phyloP scores from a whole-genome alignment of 2,113 vertebrate genomes.

The Cephalopholis sonnerati region DNA sequence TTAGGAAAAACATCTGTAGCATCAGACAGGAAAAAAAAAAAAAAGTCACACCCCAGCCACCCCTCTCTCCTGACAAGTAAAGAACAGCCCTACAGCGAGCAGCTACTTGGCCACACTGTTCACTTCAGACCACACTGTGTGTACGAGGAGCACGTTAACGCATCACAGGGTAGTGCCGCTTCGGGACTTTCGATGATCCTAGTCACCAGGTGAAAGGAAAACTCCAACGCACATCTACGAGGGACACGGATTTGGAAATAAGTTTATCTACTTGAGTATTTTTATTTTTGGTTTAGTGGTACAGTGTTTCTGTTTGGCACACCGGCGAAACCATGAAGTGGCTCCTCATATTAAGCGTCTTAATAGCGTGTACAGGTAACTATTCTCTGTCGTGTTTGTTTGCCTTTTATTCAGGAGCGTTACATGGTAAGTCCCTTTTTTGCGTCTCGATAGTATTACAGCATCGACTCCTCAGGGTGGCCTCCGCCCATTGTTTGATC shows the following conservation, averaged over 20 bases:
- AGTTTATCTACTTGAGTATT: fast-evolving
- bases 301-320: no score
- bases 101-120: not conserved
- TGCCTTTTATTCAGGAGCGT: fast-evolving
- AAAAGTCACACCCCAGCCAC: no score
- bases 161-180: not conserved
- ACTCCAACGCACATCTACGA: not conserved
- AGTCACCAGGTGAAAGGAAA: not conserved
- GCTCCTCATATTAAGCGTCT: constrained; percentile 9
- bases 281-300: fast-evolving
- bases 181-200: not conserved
- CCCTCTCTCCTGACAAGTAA: no score
- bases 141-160: constrained; percentile 11
- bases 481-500: constrained; percentile 25
- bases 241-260: no score
- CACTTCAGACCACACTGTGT: not conserved
- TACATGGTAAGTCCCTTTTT: not conserved
- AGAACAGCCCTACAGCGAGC: no score
- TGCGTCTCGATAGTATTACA: fast-evolving
- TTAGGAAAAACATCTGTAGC: no score
- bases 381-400: not conserved
- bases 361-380: constrained; percentile 43
- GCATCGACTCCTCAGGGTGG: no score
- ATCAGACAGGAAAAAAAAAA: no score
- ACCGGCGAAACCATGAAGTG: not conserved